phyloP scores from a whole-genome alignment of 1,140 invertebrate species.

The Diprion similis region DNA sequence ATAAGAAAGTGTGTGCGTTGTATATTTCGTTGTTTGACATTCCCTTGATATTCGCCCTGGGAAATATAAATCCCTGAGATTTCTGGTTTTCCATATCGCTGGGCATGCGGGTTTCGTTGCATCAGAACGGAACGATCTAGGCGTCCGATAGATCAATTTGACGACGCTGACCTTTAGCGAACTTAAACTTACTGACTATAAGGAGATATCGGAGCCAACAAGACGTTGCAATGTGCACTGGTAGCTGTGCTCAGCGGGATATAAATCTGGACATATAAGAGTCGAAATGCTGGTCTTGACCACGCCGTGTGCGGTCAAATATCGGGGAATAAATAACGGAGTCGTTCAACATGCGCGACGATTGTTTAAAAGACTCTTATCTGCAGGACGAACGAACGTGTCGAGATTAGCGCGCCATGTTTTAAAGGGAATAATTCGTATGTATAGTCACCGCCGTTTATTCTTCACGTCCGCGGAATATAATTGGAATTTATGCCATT shows the following conservation, averaged over 20 bases:
- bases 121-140: not conserved
- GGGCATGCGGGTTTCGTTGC: too few species aligned
- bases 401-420: not conserved
- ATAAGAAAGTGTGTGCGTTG: too few species aligned
- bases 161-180: not conserved
- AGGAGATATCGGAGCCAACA: not conserved
- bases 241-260: not conserved
- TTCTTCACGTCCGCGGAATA: not conserved
- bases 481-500: constrained; percentile 1
- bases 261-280: not conserved
- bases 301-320: not conserved
- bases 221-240: not conserved
- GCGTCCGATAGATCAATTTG: not conserved
- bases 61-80: too few species aligned
- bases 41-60: too few species aligned
- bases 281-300: not conserved
- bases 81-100: too few species aligned
- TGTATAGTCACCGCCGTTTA: not conserved
- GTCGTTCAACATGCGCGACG: not conserved
- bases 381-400: not conserved
- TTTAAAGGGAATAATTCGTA: not conserved
- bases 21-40: too few species aligned
- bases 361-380: not conserved
- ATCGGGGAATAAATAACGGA: not conserved
- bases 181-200: too few species aligned